phyloP scores from a whole-genome alignment of 2,888 invertebrate species.

The Zele albiditarsus region DNA sequence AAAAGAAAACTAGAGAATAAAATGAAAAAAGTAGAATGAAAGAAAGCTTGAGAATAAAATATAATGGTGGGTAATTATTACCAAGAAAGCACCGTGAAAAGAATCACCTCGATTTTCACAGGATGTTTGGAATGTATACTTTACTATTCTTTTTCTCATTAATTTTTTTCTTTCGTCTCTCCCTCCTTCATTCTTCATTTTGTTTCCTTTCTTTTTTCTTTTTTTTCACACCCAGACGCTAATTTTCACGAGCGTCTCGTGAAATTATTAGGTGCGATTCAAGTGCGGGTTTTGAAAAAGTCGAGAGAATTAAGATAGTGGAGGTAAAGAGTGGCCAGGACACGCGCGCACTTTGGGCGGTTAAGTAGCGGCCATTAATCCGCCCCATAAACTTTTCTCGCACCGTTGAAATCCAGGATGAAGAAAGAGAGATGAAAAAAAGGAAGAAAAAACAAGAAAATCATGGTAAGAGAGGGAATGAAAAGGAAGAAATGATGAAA shows the following conservation, averaged over 20 bases:
- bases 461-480: neutral
- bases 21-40: too few relatives aligned
- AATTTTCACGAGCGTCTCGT: constrained; percentile 17
- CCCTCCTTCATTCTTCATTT: neutral
- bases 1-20: neutral
- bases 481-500: neutral
- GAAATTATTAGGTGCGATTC: constrained; percentile 31
- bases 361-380: constrained; percentile 38
- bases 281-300: constrained; percentile 20
- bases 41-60: neutral
- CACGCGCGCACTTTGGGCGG: constrained; percentile 11
- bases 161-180: neutral
- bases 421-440: neutral
- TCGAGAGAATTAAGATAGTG: neutral
- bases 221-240: constrained; percentile 7
- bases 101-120: neutral
- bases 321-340: neutral
- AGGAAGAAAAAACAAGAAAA: too few relatives aligned
- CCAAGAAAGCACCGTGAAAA: constrained; percentile 26
- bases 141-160: constrained; percentile 19
- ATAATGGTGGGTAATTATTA: neutral
- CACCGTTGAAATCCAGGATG: neutral
- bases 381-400: constrained; percentile 33
- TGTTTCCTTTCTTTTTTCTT: constrained; percentile 15
- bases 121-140: neutral